Base-by-base conservation (phyloP, 1,140 invertebrate species). In the Drosophila saltans region DNA sequence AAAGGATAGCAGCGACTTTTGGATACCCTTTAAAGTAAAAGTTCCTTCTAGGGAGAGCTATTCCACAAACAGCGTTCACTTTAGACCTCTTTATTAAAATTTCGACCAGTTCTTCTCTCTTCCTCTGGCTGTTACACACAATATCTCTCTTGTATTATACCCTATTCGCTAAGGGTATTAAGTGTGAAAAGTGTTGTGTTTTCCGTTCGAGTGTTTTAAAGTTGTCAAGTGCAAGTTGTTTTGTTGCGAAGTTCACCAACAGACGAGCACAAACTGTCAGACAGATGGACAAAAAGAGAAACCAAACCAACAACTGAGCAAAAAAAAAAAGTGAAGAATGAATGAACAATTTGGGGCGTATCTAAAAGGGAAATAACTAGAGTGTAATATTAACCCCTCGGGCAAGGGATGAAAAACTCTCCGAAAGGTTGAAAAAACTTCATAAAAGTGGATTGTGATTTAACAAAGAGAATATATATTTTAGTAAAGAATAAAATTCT, bases 151-250 rank as follows among this genome's bases (percentile, higher is more conserved):
- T 3, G 10, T 16, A 52, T 9, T 10, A 7, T 48, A 24, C 16
- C 45, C 16, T 5, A 8, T 48, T 21, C 4, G 24, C 24, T 8
- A 48, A 21, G 45, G 45, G 45, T 9, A 10, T 2, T 3, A 52
- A 52, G 45, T 52, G 8, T 48, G 6, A 48, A 48, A 21, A 48
- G 16, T 48, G 16, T 21, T 26, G 45, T 52, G 21, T 26, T 52
- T 52, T 52, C 45, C 9, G 45, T 52, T 52, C 10, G 45, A 10
- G 21, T 26, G 45, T 52, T 52, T 52, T 26, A 52, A 52, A 52
- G 45, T 52, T 52, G 21, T 52, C 21, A 52, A 52, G 45, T 52
- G 45, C 45, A 52, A 52, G 21, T 52, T 52, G 21, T 52, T 52
- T 52, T 24, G 21, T 52, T 52, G 45, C 45, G 2, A 26, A 52